phyloP scores from a whole-genome alignment of 53 echinoderm and acorn worm genomes.

The Mesocentrotus franciscanus region DNA sequence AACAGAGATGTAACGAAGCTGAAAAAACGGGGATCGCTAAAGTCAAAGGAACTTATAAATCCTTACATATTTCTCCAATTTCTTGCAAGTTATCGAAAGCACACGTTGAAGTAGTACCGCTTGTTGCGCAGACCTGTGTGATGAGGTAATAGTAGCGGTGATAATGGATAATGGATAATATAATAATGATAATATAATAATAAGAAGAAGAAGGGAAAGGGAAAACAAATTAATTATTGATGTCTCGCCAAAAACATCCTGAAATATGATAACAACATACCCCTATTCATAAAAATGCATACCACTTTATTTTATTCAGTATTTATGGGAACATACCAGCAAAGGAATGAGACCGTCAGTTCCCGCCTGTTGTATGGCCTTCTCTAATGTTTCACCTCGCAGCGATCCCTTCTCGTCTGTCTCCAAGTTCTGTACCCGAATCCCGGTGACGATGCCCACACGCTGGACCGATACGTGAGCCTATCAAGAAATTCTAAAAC shows the following conservation, averaged over 20 bases:
- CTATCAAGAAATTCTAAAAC: neutral
- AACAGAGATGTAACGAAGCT: neutral
- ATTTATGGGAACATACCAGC: neutral
- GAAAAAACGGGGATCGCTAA: neutral
- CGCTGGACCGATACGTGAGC: neutral
- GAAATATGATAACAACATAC: neutral
- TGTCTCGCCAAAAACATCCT: neutral
- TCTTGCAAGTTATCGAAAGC: constrained; percentile 32
- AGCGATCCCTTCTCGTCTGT: neutral
- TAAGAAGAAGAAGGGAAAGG: no score
- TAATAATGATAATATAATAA: no score
- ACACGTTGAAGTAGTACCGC: constrained; percentile 39
- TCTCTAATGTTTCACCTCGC: neutral
- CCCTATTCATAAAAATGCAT: neutral
- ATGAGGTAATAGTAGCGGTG: no score
- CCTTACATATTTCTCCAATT: constrained; percentile 43
- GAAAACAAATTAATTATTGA: no score
- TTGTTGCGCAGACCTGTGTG: neutral
- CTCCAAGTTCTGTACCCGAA: neutral
- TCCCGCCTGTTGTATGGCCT: neutral
- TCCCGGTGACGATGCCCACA: neutral
- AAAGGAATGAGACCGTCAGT: neutral
- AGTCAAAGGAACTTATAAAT: neutral
- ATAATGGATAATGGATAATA: no score
- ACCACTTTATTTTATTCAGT: neutral